Evolutionary conservation across 1,140 invertebrate species (phyloP).

Genomic region (Papilio dardanus): DNA sequence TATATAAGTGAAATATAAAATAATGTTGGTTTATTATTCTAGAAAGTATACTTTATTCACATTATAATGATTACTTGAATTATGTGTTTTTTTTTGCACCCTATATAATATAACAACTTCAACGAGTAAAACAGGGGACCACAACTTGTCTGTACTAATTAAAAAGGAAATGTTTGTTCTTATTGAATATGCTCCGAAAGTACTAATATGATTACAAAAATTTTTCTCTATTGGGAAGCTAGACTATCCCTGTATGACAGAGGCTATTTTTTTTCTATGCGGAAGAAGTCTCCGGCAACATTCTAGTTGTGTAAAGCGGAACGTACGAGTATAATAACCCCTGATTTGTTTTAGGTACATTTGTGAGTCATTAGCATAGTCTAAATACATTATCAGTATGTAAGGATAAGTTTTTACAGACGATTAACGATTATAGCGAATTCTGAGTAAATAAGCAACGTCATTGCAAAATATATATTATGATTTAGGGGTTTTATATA

Average conservation of each 20-base stretch:
- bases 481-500: too few relatives aligned
- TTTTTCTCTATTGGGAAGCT: too few relatives aligned
- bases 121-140: not conserved
- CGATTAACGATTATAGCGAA: not conserved
- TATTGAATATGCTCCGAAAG: too few relatives aligned
- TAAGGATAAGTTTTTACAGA: not conserved
- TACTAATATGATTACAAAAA: too few relatives aligned
- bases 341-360: not conserved
- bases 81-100: constrained; percentile 37
- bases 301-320: not conserved
- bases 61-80: constrained; percentile 57
- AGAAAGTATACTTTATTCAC: constrained; percentile 66
- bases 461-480: not conserved
- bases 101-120: constrained; percentile 21
- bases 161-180: too few relatives aligned
- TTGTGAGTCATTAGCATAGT: not conserved
- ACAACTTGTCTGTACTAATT: not conserved
- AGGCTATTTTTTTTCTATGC: too few relatives aligned
- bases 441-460: not conserved
- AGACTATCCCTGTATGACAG: too few relatives aligned
- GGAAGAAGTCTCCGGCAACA: too few relatives aligned
- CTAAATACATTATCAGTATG: not conserved
- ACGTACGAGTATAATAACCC: not conserved
- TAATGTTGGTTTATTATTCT: constrained; percentile 76
- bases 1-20: constrained; percentile 72